Evolutionary conservation across 2,113 vertebrate genomes (phyloP).

Genomic region (Fukomys damarensis): DNA sequence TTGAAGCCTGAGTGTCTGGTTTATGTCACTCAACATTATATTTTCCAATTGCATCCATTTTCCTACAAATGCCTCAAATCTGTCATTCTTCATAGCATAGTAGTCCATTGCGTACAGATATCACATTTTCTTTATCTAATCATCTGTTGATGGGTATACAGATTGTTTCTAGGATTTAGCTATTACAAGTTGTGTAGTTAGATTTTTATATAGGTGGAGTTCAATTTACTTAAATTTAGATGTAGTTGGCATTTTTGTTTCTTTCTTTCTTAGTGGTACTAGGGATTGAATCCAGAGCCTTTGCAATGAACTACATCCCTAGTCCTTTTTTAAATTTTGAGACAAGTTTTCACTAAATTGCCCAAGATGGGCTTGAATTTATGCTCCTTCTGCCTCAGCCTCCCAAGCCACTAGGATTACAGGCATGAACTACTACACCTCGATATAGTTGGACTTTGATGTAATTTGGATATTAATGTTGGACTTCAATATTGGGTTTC

Average conservation of each 20-base stretch:
- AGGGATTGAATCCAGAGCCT: background rate
- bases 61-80: background rate
- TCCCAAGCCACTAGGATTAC: background rate
- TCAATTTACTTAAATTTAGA: background rate
- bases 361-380: background rate
- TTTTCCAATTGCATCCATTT: background rate
- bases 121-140: background rate
- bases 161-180: background rate
- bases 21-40: background rate
- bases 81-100: background rate
- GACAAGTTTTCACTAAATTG: background rate
- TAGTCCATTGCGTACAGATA: background rate
- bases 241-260: background rate
- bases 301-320: background rate
- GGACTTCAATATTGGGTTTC: background rate
- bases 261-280: background rate
- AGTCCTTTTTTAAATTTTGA: background rate
- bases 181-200: background rate
- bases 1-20: background rate
- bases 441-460: background rate
- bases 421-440: background rate
- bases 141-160: background rate
- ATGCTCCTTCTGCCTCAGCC: background rate
- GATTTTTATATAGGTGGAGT: background rate
- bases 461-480: background rate